Evolutionary conservation across 2,113 vertebrate genomes (phyloP).

Genomic region (Alaudala cheleensis): DNA sequence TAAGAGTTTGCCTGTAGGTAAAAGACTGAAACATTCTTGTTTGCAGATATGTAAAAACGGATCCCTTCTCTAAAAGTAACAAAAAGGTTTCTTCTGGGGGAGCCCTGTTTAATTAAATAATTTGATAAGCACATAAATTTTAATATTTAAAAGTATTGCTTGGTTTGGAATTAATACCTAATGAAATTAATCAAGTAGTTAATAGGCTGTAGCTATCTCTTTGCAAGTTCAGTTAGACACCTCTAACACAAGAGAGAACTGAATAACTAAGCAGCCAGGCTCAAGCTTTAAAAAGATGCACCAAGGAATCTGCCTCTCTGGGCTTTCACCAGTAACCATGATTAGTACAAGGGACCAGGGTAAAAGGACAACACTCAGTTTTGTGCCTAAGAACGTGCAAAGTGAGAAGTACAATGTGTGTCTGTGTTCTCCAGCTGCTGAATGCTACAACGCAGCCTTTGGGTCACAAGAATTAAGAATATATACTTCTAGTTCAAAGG

Average conservation of each 20-base stretch:
- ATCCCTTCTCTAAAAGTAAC: background rate
- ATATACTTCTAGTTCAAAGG: background rate
- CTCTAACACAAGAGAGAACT: background rate
- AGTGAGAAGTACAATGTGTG: background rate
- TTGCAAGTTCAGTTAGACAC: background rate
- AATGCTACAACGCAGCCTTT: background rate
- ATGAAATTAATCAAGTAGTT: background rate
- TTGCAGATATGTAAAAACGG: background rate
- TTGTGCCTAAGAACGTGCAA: background rate
- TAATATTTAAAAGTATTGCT: background rate
- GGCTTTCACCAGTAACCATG: background rate
- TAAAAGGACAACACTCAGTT: background rate
- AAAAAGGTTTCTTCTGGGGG: background rate
- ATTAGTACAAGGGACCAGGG: background rate
- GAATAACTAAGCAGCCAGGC: background rate
- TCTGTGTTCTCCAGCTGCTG: background rate
- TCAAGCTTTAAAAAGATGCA: background rate
- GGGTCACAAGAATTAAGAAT: background rate
- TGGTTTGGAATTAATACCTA: background rate
- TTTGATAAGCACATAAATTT: background rate
- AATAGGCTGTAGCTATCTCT: background rate
- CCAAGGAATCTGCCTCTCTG: background rate
- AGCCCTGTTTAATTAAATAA: background rate
- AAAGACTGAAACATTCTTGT: background rate
- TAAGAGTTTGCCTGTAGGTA: background rate